Conservation (phyloP, 2,888 invertebrate species). For the Cantharis nigra region DNA sequence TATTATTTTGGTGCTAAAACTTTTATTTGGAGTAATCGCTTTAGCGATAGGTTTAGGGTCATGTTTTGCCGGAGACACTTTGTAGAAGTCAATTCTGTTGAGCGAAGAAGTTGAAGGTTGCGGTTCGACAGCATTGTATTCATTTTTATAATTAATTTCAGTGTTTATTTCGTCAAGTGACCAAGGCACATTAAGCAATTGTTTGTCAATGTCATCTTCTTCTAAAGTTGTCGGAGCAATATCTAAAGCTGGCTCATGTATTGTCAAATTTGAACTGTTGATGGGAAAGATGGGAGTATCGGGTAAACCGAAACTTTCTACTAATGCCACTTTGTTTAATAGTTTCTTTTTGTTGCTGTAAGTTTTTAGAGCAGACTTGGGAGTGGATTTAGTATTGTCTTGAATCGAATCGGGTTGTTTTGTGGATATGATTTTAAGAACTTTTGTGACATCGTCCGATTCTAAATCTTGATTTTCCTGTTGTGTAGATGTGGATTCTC, state of each 20-base stretch:
- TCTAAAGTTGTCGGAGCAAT: conserved; percentile 21
- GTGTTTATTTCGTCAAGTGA: conserved; percentile 20
- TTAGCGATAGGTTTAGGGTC: background rate
- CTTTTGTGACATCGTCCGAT: conserved; percentile 40
- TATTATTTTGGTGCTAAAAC: background rate
- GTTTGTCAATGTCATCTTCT: conserved; percentile 30
- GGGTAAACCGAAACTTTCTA: conserved; percentile 48
- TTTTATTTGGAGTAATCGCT: background rate
- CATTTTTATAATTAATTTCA: background rate
- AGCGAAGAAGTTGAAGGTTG: background rate
- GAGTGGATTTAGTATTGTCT: conserved; percentile 27
- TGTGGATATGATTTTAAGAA: conserved; percentile 43
- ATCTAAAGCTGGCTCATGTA: conserved; percentile 31
- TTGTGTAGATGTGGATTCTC: background rate
- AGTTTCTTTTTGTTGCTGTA: conserved; percentile 44
- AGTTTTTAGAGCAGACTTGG: conserved; percentile 40
- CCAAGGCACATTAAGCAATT: conserved; percentile 29
- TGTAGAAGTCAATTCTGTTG: background rate
- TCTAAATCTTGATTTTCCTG: conserved; percentile 1
- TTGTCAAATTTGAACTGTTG: conserved; percentile 29
- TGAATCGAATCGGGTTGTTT: conserved; percentile 26
- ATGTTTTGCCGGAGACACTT: background rate
- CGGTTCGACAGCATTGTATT: background rate
- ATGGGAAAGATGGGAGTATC: conserved; percentile 45
- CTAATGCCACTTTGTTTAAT: conserved; percentile 29